Percentiles rank a stretch among this genome's conserved stretches.
phyloP scores from a whole-genome alignment of 2,888 invertebrate genomes.

The Caenorhabditis doughertyi region DNA sequence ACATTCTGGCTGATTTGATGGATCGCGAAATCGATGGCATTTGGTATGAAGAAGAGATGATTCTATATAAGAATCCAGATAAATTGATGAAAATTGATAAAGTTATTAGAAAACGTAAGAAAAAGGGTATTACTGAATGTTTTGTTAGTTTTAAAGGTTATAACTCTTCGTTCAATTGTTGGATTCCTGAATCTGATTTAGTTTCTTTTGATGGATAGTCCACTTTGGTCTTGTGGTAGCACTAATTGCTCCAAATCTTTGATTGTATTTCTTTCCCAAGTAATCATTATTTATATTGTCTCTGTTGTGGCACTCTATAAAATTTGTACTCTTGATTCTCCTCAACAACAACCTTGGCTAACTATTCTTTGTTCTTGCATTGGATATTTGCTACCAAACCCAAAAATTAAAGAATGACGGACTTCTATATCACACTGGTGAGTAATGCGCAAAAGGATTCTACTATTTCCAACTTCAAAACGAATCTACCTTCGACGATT shows the following conservation, averaged over 20 bases:
- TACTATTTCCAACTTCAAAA: conserved; percentile 24
- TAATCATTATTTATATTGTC: conserved; percentile 28
- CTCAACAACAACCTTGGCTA: conserved; percentile 13
- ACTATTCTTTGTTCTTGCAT: conserved; percentile 16
- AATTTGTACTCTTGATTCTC: background rate
- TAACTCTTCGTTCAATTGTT: conserved; percentile 5
- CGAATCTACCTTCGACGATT: background rate
- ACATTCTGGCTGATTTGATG: conserved; percentile 2
- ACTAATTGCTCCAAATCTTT: conserved; percentile 25
- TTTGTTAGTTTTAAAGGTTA: conserved; percentile 16
- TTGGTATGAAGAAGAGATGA: conserved; percentile 38
- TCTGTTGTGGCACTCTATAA: conserved; percentile 23
- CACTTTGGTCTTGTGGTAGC: conserved; percentile 24
- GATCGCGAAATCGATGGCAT: conserved; percentile 17
- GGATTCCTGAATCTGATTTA: background rate
- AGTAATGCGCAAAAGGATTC: conserved; percentile 3
- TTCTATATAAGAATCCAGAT: background rate
- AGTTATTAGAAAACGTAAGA: conserved; percentile 2
- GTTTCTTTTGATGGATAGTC: conserved; percentile 12
- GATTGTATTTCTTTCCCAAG: conserved; percentile 28
- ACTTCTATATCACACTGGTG: conserved; percentile 25
- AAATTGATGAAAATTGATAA: conserved; percentile 18
- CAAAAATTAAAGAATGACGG: conserved; percentile 22
- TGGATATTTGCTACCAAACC: conserved; percentile 32
- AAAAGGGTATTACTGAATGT: background rate